These are phyloP conservation scores for Drosophila ercepeae DNA, from an alignment of 1,140 invertebrate genomes.

Conservation along the genomic window DNA sequence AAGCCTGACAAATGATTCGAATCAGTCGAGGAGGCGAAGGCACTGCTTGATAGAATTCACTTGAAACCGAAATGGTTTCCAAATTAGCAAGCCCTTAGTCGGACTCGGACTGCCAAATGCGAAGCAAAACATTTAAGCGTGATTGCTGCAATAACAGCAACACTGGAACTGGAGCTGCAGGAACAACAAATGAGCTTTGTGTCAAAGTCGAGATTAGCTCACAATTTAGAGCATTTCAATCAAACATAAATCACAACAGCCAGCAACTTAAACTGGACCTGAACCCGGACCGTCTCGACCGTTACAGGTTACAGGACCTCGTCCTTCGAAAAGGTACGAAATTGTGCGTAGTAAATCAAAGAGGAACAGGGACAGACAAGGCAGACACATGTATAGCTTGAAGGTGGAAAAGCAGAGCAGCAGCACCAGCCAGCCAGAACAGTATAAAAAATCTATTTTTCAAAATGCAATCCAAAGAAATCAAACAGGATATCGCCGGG, in stretches of 20 bases:
- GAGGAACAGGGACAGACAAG: conserved; percentile 11
- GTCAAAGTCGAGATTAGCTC: conserved; percentile 65
- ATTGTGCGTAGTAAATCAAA: conserved; percentile 70
- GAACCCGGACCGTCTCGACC: conserved; percentile 8
- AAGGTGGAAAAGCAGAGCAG: conserved; percentile 24
- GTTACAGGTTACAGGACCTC: background rate
- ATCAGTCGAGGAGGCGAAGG: background rate
- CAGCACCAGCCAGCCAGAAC: background rate
- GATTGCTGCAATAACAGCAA: conserved; percentile 17
- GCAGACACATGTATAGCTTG: background rate
- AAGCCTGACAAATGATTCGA: conserved; percentile 39
- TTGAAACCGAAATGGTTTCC: conserved; percentile 37
- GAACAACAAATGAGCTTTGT: conserved; percentile 54
- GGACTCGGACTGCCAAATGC: conserved; percentile 44
- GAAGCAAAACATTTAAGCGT: conserved; percentile 36
- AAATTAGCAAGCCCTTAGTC: conserved; percentile 56
- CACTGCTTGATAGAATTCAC: conserved; percentile 15
- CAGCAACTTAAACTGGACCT: conserved; percentile 34
- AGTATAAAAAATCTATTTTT: conserved; percentile 74
- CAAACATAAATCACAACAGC: conserved; percentile 71
- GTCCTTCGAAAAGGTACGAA: conserved; percentile 47
- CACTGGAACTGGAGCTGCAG: background rate
- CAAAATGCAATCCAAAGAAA: conserved; percentile 68
- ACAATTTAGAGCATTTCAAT: conserved; percentile 76
- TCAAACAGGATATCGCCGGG: conserved; percentile 53